Percentiles rank a stretch among this genome's conserved stretches.
phyloP scores from a whole-genome alignment of 2,113 vertebrate genomes.

The Phalacrocorax brasilianus region DNA sequence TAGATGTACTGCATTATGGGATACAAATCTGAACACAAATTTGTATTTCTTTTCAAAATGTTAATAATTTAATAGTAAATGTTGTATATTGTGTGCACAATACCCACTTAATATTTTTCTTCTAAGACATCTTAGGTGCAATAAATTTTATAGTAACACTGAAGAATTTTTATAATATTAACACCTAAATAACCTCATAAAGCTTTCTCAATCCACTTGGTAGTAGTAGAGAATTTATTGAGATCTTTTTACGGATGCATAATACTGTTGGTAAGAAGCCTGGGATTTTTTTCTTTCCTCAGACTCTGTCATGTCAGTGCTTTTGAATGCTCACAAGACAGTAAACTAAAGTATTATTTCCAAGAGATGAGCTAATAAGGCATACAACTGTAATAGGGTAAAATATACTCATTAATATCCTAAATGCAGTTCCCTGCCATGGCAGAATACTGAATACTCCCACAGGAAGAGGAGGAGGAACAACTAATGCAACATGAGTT shows the following conservation, averaged over 20 bases:
- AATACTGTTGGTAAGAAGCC: not conserved
- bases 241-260: not conserved
- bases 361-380: slow-evolving; percentile 48
- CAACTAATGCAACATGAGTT: slow-evolving; percentile 24
- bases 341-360: slow-evolving; percentile 21
- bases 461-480: slow-evolving; percentile 52
- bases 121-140: not conserved
- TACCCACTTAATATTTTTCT: not conserved
- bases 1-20: not conserved
- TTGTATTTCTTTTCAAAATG: not conserved
- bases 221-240: not conserved
- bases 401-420: slow-evolving; percentile 27
- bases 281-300: not conserved
- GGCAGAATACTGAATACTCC: slow-evolving; percentile 18
- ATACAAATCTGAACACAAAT: not conserved
- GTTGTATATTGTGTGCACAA: accelerated
- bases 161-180: not conserved
- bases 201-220: not conserved
- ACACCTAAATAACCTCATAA: not conserved
- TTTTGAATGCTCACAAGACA: slow-evolving; percentile 59
- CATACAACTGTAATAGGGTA: slow-evolving; percentile 16
- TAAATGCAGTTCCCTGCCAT: slow-evolving; percentile 24
- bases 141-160: not conserved
- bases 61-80: not conserved
- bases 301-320: not conserved